These are phyloP conservation scores for Metopia argyrocephala DNA, from an alignment of 2,888 invertebrate genomes.

Conservation along the genomic window DNA sequence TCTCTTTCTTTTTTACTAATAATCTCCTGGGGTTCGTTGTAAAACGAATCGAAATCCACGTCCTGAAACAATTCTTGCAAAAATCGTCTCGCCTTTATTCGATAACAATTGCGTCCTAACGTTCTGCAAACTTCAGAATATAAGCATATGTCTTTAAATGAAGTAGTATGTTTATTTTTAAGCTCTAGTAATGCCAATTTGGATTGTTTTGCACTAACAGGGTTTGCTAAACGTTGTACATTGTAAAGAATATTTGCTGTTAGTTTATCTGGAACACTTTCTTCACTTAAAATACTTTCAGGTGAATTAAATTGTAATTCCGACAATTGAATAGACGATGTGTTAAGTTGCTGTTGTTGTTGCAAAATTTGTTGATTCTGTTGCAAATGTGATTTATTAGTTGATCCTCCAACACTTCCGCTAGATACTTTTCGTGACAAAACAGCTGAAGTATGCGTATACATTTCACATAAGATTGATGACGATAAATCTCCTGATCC, in stretches of 20 bases:
- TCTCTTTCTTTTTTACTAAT: constrained; percentile 75
- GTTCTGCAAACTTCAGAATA: constrained; percentile 94
- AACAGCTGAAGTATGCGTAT: constrained; percentile 69
- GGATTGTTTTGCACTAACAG: constrained; percentile 88
- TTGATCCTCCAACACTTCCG: neutral
- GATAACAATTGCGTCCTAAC: constrained; percentile 88
- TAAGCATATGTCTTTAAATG: constrained; percentile 91
- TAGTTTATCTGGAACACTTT: constrained; percentile 76
- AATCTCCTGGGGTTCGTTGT: constrained; percentile 80
- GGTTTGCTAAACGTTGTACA: constrained; percentile 87
- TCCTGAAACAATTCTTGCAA: constrained; percentile 96
- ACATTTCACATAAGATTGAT: constrained; percentile 68
- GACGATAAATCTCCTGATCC: constrained; percentile 62
- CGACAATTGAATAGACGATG: constrained; percentile 71
- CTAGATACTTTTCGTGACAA: constrained; percentile 57
- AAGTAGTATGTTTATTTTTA: constrained; percentile 85
- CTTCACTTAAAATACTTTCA: constrained; percentile 78
- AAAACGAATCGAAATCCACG: constrained; percentile 84
- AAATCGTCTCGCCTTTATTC: constrained; percentile 90
- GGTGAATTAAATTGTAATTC: constrained; percentile 78
- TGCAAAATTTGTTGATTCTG: constrained; percentile 56
- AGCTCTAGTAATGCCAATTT: constrained; percentile 88
- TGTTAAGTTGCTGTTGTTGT: constrained; percentile 66
- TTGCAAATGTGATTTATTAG: constrained; percentile 43
- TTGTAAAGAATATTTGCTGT: constrained; percentile 82